phyloP scores from a whole-genome alignment of 2,888 invertebrate species.

The Harpalus rubripes region DNA sequence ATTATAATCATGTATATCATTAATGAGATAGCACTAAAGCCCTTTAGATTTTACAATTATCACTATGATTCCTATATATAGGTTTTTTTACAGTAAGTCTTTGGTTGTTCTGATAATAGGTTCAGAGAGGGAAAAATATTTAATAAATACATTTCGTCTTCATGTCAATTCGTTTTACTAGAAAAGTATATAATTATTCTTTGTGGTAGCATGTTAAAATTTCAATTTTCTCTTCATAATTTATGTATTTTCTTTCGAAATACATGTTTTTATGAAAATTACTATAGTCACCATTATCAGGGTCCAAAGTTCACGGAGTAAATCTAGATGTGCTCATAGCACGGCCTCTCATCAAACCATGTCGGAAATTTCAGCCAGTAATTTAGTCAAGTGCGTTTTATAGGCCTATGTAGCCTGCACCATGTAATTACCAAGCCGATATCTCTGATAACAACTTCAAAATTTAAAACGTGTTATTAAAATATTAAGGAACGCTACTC shows the following conservation, averaged over 20 bases:
- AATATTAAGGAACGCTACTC: constrained; percentile 63
- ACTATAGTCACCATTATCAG: neutral
- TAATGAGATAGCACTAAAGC: no score
- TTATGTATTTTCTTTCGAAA: neutral
- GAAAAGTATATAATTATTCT: neutral
- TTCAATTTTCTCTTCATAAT: neutral
- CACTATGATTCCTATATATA: no score
- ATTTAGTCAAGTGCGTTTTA: constrained; percentile 34
- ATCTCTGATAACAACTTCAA: constrained; percentile 54
- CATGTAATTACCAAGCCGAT: constrained; percentile 54
- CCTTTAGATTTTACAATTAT: no score
- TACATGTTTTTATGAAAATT: neutral
- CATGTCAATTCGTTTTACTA: neutral
- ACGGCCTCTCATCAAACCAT: constrained; percentile 15
- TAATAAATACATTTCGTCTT: neutral
- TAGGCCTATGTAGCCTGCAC: constrained; percentile 33
- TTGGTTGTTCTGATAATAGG: neutral
- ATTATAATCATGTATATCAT: no score
- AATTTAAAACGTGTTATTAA: constrained; percentile 61
- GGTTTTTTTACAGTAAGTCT: no score
- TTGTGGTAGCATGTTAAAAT: neutral
- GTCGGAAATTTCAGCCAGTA: constrained; percentile 52
- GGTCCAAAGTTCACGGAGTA: neutral
- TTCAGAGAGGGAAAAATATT: neutral
- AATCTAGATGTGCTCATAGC: neutral